Evolutionary conservation across 64 coral and sea anemone species (phyloP).

Genomic region (Stichodactyla mertensii): DNA sequence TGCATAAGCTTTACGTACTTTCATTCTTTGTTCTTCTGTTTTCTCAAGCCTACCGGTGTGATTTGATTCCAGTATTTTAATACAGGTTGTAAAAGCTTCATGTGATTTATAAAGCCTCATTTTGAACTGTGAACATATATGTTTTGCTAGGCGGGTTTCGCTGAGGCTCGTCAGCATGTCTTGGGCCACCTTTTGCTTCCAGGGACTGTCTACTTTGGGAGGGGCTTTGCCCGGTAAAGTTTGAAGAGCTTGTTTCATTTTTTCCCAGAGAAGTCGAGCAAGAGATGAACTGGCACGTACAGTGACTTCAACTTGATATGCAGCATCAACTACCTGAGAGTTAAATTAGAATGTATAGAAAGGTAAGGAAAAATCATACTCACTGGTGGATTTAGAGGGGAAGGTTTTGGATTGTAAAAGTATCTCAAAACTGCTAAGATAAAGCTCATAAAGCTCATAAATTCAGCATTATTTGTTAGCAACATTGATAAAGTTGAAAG

Average conservation of each 20-base stretch:
- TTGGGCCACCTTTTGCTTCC: slow-evolving; percentile 88
- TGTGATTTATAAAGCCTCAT: slow-evolving; percentile 81
- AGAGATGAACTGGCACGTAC: slow-evolving; percentile 82
- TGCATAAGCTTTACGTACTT: slow-evolving; percentile 77
- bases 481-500: no score
- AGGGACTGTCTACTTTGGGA: slow-evolving; percentile 67
- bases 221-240: slow-evolving; percentile 86
- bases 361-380: not conserved
- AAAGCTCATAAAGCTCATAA: no score
- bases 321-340: slow-evolving; percentile 77
- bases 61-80: slow-evolving; percentile 73
- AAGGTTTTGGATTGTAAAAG: no score
- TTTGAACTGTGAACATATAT: slow-evolving; percentile 89
- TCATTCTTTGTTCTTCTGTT: slow-evolving; percentile 83
- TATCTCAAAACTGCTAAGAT: no score
- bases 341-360: not conserved
- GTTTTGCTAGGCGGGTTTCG: slow-evolving; percentile 85
- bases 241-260: slow-evolving; percentile 92
- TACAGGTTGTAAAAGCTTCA: slow-evolving; percentile 70
- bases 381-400: no score
- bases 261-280: slow-evolving; percentile 90
- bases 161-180: slow-evolving; percentile 90
- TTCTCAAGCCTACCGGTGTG: slow-evolving; percentile 86
- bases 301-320: slow-evolving; percentile 93
- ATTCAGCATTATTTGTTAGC: no score